Evolutionary conservation across 1,140 invertebrate species (phyloP), one percentile per base, ranked within the genome.

Genomic region (Thalassaphorura encarpata): DNA sequence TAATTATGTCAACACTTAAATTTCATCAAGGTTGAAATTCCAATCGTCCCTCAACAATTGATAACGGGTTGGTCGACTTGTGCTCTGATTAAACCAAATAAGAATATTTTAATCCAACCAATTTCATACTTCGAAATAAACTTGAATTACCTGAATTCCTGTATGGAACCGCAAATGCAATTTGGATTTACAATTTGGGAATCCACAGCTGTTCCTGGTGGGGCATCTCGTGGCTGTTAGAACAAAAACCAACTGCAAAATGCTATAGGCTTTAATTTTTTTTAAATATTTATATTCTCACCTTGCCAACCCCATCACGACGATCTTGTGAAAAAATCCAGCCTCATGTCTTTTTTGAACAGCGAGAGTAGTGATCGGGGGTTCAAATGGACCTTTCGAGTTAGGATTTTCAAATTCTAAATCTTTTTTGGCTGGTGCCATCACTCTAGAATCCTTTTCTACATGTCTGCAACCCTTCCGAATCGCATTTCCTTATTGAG

Each of bases 401-500:
- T 71, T 8, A 8, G 6, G 24, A 21, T 78, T 80, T 2, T 71
- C 68, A 0, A 51, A 42, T 23, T 72, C 66, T 3, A 83, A 53
- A 46, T 52, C 62, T 39, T 60, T 67, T n/a, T n/a, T n/a, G n/a
- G 33, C 33, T 11, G 33, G 33, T 11, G 11, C 33, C 11, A 11
- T 36, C n/a, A 11, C n/a, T 36, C 33, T n/a, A 11, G 11, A 11
- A n/a, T 11, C n/a, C 11, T 36, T 36, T 16, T 23, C 18, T 4
- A 40, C 2, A 1, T 0, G 1, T 36, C 18, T 28, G 62, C 85
- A 88, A 0, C 87, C 87, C 8, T 66, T 66, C 62, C 78, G 75
- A 21, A 91, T 81, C 0, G 62, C 40, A 89, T 67, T 70, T 90
- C 87, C 39, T 68, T 61, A 24, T 74, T 62, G 3, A 78, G 59